Evolutionary conservation across 2,797 vertebrate species (phyloP).

Genomic region (Microctenopoma steveboyesi): DNA sequence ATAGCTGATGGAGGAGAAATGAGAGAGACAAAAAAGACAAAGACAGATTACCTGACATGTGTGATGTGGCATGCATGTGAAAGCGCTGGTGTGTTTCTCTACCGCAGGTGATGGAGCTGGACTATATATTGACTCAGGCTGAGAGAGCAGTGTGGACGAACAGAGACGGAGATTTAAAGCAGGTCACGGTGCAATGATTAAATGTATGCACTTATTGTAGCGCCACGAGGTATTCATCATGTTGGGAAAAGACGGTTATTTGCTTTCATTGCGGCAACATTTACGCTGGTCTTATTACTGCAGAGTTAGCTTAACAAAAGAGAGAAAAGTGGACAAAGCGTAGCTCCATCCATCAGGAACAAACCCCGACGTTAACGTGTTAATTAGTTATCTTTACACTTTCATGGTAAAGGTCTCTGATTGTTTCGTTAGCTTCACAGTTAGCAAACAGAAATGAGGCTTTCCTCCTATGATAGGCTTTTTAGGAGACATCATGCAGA

Average conservation of each 20-base stretch:
- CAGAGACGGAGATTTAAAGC: conserved; percentile 58
- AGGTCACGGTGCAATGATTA: conserved; percentile 33
- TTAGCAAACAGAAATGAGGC: too few species aligned
- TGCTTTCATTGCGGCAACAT: too few species aligned
- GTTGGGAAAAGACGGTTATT: too few species aligned
- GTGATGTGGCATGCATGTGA: conserved; percentile 81
- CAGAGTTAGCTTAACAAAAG: background rate
- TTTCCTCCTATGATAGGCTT: too few species aligned
- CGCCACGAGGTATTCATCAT: background rate
- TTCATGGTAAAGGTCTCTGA: too few species aligned
- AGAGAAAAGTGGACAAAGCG: too few species aligned
- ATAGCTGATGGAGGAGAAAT: conserved; percentile 66
- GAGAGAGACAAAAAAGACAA: conserved; percentile 55
- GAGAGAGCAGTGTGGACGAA: conserved; percentile 54
- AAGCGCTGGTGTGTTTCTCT: conserved; percentile 77
- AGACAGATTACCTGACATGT: conserved; percentile 85
- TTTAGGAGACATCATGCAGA: too few species aligned
- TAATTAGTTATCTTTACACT: too few species aligned
- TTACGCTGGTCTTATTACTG: too few species aligned
- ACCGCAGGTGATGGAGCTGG: conserved; percentile 78
- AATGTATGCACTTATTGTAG: background rate
- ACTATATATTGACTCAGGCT: conserved; percentile 82
- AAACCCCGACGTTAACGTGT: too few species aligned
- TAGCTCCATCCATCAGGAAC: too few species aligned
- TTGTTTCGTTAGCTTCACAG: too few species aligned